Base-by-base conservation (phyloP, 2,113 vertebrate species). In the Phasianus colchicus region DNA sequence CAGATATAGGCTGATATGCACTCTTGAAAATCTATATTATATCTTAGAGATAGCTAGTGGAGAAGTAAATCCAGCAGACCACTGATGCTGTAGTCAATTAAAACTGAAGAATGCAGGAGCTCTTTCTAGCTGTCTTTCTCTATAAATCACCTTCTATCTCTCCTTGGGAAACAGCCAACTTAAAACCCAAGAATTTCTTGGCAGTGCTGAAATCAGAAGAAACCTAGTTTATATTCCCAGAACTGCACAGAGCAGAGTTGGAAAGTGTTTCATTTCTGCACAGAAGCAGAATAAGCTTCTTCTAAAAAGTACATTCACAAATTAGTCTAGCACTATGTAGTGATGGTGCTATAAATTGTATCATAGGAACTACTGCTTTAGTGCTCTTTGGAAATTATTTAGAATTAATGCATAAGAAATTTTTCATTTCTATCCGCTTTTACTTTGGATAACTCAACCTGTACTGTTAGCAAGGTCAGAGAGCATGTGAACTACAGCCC, bases 111-210 rank as follows among this genome's bases (percentile, higher is more conserved):
- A 90, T 93, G 61, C 13, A 36, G 74, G 83, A 90, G 86, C 80
- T 93, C 96, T 96, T 95, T 94, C 92, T 94, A 94, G 81, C 78
- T 94, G 84, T 77, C 86, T 94, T 86, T 94, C 89, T 80, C 91
- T 94, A 91, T 96, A 96, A 97, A 95, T 97, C 95, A 96, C 89
- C 0, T 0, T 79, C 65, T 94, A 94, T 72, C 61, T 76, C n/a
- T 95, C 22, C 88, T 93, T 97, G 95, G 95, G 81, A 94, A 80
- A 58, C 10, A 95, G 95, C 92, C 95, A 94, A 58, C 30, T 67
- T 76, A 91, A 93, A 97, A 96, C 61, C 72, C 88, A 96, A 96
- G 91, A 93, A 94, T 89, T 96, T 94, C 86, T 96, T 97, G 95
- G 83, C 75, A 45, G 86, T 80, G 38, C 65, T 95, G 34, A 95